phyloP scores from a whole-genome alignment of 30 jellyfish, hydroid and myxozoan species.

The Hydractinia symbiolongicarpus region DNA sequence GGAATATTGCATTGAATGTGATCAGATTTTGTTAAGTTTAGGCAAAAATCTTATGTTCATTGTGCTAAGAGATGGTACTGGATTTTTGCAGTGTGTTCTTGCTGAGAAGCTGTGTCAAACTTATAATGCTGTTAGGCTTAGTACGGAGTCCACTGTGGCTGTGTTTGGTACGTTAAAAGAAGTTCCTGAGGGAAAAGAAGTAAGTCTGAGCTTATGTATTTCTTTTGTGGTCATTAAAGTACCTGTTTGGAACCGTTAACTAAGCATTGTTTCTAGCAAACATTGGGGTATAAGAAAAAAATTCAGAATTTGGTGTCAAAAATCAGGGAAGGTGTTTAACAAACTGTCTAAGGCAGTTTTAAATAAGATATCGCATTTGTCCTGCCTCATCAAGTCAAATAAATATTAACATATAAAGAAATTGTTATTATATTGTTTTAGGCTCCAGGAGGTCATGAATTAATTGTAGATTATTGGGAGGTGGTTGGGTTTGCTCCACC shows the following conservation, averaged over 20 bases:
- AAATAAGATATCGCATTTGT: too few relatives aligned
- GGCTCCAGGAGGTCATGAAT: conserved; percentile 99
- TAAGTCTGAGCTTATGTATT: conserved; percentile 7
- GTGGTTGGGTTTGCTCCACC: conserved; percentile 97
- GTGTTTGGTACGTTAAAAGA: conserved; percentile 83
- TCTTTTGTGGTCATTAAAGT: background rate
- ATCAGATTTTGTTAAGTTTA: conserved; percentile 4
- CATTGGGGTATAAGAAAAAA: too few relatives aligned
- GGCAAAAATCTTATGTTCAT: conserved; percentile 95
- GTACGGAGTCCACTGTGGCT: conserved; percentile 92
- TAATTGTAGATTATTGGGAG: conserved; percentile 95
- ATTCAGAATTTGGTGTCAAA: too few relatives aligned
- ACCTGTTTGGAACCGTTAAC: too few relatives aligned
- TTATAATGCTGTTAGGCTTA: conserved; percentile 83
- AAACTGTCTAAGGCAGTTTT: too few relatives aligned
- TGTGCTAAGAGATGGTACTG: conserved; percentile 97
- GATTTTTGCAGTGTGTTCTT: conserved; percentile 87
- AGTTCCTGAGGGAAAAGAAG: conserved; percentile 99
- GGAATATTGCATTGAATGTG: background rate
- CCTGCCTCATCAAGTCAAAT: too few relatives aligned
- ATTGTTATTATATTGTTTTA: background rate
- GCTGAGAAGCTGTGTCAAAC: conserved; percentile 94
- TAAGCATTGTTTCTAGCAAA: too few relatives aligned
- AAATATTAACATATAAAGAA: too few relatives aligned
- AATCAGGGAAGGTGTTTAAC: too few relatives aligned